phyloP scores from a whole-genome alignment of 2,797 vertebrate species.

The Limnodromus scolopaceus region DNA sequence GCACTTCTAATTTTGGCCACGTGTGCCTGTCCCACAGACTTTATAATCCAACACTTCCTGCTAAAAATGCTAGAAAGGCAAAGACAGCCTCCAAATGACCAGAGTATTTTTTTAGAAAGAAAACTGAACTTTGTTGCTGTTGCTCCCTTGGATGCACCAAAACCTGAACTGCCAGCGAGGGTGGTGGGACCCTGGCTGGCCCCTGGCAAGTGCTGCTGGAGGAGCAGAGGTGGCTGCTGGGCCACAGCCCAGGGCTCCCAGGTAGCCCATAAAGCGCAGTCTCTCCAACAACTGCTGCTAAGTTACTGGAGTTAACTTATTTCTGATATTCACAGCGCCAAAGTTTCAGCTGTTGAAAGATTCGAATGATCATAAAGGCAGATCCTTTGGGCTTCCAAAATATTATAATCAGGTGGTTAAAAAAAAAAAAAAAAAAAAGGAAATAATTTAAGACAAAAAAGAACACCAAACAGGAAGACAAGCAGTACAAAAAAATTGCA shows the following conservation, averaged over 20 bases:
- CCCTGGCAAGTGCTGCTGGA: slow-evolving; percentile 68
- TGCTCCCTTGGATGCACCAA: background rate
- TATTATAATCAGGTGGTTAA: background rate
- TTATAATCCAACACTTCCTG: slow-evolving; percentile 27
- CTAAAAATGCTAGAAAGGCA: background rate
- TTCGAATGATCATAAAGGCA: background rate
- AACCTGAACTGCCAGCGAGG: background rate
- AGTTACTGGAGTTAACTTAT: slow-evolving; percentile 26
- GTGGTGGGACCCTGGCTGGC: accelerated
- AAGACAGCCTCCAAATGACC: background rate
- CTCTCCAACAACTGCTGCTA: background rate
- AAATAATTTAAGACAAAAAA: slow-evolving; percentile 17
- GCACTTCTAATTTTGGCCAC: slow-evolving; percentile 29
- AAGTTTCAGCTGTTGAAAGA: slow-evolving; percentile 44
- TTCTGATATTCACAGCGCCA: slow-evolving; percentile 10
- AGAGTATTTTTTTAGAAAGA: slow-evolving; percentile 1
- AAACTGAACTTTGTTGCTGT: background rate
- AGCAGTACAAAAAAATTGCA: slow-evolving; percentile 3
- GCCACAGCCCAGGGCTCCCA: background rate
- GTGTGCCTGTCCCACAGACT: background rate
- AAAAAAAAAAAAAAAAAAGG: background rate
- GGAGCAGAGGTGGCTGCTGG: slow-evolving; percentile 18
- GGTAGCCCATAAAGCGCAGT: slow-evolving; percentile 24
- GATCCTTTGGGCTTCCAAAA: slow-evolving; percentile 33
- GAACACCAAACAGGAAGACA: background rate